Evolutionary conservation across 2,888 invertebrate species (phyloP).

Genomic region (Microplitis deprimator): DNA sequence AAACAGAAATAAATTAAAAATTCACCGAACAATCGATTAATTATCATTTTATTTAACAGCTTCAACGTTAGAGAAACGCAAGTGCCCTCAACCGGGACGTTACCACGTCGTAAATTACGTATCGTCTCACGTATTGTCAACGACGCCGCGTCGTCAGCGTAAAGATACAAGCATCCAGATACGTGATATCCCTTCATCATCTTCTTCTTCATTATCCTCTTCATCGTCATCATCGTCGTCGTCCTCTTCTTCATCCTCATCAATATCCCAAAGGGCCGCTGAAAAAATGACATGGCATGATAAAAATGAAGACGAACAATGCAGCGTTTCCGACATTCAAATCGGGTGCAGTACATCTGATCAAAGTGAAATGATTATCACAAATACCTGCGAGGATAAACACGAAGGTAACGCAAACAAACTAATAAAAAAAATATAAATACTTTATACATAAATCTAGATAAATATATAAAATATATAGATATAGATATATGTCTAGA

Average conservation of each 20-base stretch:
- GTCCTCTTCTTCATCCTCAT: not conserved
- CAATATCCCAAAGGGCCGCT: conserved; percentile 43
- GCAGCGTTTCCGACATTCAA: conserved; percentile 63
- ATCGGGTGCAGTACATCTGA: conserved; percentile 65
- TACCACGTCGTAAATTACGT: conserved; percentile 75
- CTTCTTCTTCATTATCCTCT: conserved; percentile 7
- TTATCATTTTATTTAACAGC: conserved; percentile 72
- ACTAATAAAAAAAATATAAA: conserved; percentile 1
- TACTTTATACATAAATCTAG: not conserved
- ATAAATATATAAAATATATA: conserved; percentile 26
- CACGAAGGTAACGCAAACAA: conserved; percentile 57
- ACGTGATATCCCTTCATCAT: conserved; percentile 27
- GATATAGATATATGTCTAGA: not conserved
- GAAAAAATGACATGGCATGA: conserved; percentile 53
- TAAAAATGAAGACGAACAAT: conserved; percentile 61
- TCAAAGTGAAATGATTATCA: conserved; percentile 66
- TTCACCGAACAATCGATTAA: not conserved
- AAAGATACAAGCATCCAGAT: not conserved
- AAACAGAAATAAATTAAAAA: not conserved
- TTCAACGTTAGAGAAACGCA: conserved; percentile 76
- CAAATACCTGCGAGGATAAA: conserved; percentile 63
- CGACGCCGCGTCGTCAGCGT: conserved; percentile 45
- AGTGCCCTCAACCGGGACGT: conserved; percentile 80
- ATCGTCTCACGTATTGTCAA: conserved; percentile 56
- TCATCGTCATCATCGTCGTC: not conserved